Evolutionary conservation across 2,888 invertebrate species (phyloP).

Genomic region (Oxytorus armatus): DNA sequence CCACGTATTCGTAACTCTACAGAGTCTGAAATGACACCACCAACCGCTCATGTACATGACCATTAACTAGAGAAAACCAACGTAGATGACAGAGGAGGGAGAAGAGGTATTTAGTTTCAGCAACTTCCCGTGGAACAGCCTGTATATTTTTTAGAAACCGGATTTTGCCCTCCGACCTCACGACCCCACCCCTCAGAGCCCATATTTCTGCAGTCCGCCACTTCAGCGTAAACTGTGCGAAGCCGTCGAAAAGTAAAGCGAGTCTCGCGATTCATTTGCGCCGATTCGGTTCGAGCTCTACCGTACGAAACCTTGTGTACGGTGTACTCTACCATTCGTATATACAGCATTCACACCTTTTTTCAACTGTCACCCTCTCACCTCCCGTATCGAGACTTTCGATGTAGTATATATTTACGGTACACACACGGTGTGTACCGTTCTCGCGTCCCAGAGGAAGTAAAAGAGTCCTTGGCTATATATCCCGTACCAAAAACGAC

Average conservation of each 20-base stretch:
- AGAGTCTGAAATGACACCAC: too few relatives aligned
- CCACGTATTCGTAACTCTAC: too few relatives aligned
- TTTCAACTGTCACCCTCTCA: not conserved
- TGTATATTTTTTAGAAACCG: constrained; percentile 40
- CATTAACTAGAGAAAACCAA: too few relatives aligned
- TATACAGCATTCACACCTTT: constrained; percentile 2
- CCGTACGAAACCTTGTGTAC: not conserved
- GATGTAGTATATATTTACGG: constrained; percentile 16
- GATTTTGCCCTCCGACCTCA: constrained; percentile 56
- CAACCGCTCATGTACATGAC: too few relatives aligned
- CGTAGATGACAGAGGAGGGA: too few relatives aligned
- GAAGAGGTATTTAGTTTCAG: too few relatives aligned
- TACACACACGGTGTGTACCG: constrained; percentile 7
- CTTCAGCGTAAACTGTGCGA: constrained; percentile 60
- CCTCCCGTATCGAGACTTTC: not conserved
- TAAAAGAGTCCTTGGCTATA: constrained; percentile 27
- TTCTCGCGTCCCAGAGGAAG: constrained; percentile 14
- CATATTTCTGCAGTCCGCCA: constrained; percentile 64
- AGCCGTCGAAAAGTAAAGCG: constrained; percentile 66
- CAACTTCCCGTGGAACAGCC: too few relatives aligned
- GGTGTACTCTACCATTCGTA: not conserved
- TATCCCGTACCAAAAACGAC: constrained; percentile 44
- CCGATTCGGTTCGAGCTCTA: constrained; percentile 10
- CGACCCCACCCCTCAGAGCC: constrained; percentile 33
- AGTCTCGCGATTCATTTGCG: constrained; percentile 64